A percentile compares a stretch with the other conserved stretches of the same genome.
Conservation (phyloP, 2,113 vertebrate species). For the Albula goreensis region DNA sequence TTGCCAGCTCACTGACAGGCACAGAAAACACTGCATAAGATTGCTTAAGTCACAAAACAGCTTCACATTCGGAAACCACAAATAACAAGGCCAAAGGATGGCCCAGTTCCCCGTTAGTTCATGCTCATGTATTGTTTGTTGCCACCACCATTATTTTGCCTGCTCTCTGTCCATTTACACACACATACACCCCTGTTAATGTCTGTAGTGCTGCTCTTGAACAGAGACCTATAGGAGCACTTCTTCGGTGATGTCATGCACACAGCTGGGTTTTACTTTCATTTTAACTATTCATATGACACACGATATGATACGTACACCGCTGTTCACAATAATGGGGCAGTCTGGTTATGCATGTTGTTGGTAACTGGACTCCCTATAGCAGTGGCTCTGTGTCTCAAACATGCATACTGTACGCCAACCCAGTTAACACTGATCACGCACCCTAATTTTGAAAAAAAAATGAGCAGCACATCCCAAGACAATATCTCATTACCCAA, state of each 20-base stretch:
- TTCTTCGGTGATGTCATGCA: not conserved
- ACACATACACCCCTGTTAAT: not conserved
- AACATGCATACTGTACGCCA: not conserved
- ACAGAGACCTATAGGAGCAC: not conserved
- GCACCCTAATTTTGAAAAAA: no score
- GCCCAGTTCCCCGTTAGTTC: no score
- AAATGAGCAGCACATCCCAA: not conserved
- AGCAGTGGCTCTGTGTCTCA: not conserved
- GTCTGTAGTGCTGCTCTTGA: not conserved
- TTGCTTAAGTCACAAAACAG: no score
- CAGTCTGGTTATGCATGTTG: conserved; percentile 14
- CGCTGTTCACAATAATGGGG: not conserved
- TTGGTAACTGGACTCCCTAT: conserved; percentile 1
- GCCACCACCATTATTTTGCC: no score
- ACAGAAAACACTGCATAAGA: no score
- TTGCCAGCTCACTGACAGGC: no score
- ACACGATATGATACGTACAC: conserved; percentile 44
- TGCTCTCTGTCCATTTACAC: no score
- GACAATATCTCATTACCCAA: not conserved
- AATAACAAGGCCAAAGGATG: no score
- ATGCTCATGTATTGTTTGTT: no score
- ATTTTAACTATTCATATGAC: conserved; percentile 44
- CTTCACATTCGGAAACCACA: no score
- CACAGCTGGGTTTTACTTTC: conserved; percentile 43
- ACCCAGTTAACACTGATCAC: not conserved